Evolutionary conservation across 2,113 vertebrate species (phyloP), one percentile per base, ranked within the genome.

Genomic region (Cichladusa arquata): DNA sequence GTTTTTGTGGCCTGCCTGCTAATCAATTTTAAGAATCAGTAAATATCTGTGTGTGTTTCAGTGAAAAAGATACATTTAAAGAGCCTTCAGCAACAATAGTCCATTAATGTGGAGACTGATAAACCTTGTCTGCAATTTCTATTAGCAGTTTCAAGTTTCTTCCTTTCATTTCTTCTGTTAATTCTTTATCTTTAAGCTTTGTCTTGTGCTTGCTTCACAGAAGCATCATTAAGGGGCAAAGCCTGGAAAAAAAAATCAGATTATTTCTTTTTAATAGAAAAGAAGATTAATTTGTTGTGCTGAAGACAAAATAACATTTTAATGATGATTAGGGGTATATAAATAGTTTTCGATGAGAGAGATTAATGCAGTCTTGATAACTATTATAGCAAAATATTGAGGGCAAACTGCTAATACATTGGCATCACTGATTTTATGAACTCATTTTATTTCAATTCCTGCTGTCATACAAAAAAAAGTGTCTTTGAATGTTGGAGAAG

Each of bases 371-470:
- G 28, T 51, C 58, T 82, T 82, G 34, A 86, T 70, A 90, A 67
- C 19, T 50, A 79, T 89, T 96, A 38, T 13, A 94, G 36, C n/a
- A 86, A 93, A 95, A 80, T 79, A 94, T 90, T 88, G 54, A 95
- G 86, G 53, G 19, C 18, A 91, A 79, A 73, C 28, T 72, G 67
- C 24, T 62, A 93, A 88, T 87, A 92, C 34, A 72, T 42, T 79
- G 20, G 76, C 69, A 92, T 82, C 73, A 44, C 31, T 84, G 69
- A 51, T 95, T 97, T 95, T 96, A 89, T 94, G 36, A 92, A 93
- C 60, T 86, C 34, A 90, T 89, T 66, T 90, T 91, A 54, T 92
- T 76, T 92, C n/a, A 40, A 33, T 93, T 94, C 29, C 48, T 80
- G 48, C 47, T 93, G 44, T 47, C 60, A 69, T 38, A 47, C 12